These are phyloP conservation scores for Halictus quadricinctus DNA, from an alignment of 2,888 invertebrate genomes.

Conservation along the genomic window DNA sequence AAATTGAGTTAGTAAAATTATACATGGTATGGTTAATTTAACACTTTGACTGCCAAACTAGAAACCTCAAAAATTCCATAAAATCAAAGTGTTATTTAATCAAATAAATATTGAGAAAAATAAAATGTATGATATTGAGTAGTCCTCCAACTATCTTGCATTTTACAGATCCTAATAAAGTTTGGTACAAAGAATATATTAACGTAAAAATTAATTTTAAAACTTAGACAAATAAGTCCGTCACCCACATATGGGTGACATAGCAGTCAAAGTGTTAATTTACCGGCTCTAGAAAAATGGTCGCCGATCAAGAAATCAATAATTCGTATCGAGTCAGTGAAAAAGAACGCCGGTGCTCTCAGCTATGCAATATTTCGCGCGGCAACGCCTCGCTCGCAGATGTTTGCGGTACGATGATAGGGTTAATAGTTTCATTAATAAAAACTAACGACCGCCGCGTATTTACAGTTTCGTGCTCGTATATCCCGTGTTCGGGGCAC, in stretches of 20 bases:
- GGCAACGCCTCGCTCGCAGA: slow-evolving; percentile 48
- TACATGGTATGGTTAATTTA: not conserved
- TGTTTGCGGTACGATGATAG: slow-evolving; percentile 73
- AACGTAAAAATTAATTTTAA: no score
- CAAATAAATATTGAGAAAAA: no score
- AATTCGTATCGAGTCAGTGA: not conserved
- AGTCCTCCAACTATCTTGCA: no score
- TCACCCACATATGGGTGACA: no score
- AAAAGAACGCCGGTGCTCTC: not conserved
- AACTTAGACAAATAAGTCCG: no score
- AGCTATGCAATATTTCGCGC: slow-evolving; percentile 28
- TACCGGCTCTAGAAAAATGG: not conserved
- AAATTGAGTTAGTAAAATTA: not conserved
- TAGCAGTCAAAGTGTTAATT: no score
- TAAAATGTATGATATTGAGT: no score
- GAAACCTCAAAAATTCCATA: no score
- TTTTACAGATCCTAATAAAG: no score
- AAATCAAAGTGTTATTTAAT: no score
- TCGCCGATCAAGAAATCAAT: not conserved
- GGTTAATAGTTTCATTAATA: slow-evolving; percentile 77
- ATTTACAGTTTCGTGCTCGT: slow-evolving; percentile 60
- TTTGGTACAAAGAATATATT: no score
- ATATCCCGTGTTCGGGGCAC: slow-evolving; percentile 55
- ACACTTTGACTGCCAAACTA: no score
- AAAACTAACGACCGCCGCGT: slow-evolving; percentile 71